These are phyloP conservation scores for Patella depressa DNA, from an alignment of 2,888 invertebrate species.

Conservation along the genomic window DNA sequence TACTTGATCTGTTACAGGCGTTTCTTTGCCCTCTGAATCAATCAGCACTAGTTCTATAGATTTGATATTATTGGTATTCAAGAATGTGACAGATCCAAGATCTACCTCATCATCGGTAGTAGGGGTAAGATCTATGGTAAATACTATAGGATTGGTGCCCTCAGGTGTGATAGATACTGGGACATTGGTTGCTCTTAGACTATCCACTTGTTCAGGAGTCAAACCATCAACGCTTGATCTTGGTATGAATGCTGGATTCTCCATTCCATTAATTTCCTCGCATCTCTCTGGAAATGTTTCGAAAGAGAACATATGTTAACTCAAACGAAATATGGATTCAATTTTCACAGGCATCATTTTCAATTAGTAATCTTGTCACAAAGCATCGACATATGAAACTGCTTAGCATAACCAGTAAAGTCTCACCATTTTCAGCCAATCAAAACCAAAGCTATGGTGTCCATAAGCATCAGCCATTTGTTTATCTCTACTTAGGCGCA, in stretches of 20 bases:
- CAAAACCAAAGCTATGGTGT: too few species aligned
- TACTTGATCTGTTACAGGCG: neutral
- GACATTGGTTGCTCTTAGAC: neutral
- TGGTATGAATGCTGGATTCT: neutral
- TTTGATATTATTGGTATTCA: neutral
- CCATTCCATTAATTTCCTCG: conserved; percentile 4
- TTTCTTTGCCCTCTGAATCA: neutral
- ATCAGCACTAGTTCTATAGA: neutral
- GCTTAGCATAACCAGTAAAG: too few species aligned
- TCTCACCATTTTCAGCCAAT: too few species aligned
- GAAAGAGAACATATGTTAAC: neutral
- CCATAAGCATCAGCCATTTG: too few species aligned
- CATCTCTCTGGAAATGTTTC: neutral
- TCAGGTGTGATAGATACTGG: neutral
- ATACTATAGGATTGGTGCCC: neutral
- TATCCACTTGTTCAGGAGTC: neutral
- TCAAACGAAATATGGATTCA: too few species aligned
- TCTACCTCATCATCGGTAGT: neutral
- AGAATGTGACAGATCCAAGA: neutral
- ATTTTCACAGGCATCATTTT: too few species aligned
- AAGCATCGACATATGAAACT: too few species aligned
- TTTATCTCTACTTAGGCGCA: too few species aligned
- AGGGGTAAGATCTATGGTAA: neutral
- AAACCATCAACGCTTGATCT: neutral
- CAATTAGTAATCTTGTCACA: too few species aligned